These are phyloP conservation scores for Diceros bicornis DNA, from an alignment of 2,797 vertebrate species.

Conservation along the genomic window DNA sequence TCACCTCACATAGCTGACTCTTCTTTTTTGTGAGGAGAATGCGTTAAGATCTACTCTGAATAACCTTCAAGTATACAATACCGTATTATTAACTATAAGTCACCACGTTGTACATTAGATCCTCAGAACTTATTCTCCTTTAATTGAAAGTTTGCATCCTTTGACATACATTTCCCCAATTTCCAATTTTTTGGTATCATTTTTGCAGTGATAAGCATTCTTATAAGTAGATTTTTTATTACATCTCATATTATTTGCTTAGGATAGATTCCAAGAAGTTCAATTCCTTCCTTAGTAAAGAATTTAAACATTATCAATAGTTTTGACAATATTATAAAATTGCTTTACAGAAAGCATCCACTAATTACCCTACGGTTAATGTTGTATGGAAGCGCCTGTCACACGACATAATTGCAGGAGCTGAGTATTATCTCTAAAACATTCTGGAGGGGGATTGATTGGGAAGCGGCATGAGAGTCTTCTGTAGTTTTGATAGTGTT, in stretches of 20 bases:
- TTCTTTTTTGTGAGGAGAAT: not conserved
- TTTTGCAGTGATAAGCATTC: not conserved
- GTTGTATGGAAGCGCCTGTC: not conserved
- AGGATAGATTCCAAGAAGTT: not conserved
- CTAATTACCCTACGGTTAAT: constrained; percentile 9
- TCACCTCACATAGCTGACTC: not conserved
- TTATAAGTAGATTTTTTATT: constrained; percentile 41
- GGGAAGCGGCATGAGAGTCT: not conserved
- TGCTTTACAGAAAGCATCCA: not conserved
- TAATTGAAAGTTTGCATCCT: not conserved
- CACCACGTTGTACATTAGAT: not conserved
- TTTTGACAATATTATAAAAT: constrained; percentile 22
- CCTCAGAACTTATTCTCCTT: not conserved
- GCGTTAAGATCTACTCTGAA: not conserved
- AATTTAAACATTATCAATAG: not conserved
- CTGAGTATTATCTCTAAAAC: not conserved
- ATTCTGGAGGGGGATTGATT: not conserved
- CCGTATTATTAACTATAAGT: not conserved
- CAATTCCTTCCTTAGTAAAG: constrained; percentile 15
- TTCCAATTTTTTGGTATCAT: constrained; percentile 16
- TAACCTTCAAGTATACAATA: not conserved
- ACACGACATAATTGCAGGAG: not conserved
- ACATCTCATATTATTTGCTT: not conserved
- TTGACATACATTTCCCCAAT: not conserved
- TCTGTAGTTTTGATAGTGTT: not conserved